phyloP scores from a whole-genome alignment of 1,140 invertebrate genomes.

The Drosophila watanabei region DNA sequence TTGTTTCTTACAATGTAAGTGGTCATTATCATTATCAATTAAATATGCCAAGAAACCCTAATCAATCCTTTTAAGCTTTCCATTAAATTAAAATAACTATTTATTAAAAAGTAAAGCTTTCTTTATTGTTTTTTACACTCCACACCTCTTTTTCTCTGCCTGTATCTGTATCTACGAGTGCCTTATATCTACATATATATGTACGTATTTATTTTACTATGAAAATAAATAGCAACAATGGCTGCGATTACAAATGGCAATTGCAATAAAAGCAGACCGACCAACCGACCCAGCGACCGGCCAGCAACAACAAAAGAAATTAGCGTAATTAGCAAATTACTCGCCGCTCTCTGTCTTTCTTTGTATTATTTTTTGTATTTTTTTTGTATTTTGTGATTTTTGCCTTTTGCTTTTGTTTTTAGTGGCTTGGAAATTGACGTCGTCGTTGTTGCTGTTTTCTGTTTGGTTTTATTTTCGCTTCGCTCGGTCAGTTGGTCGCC shows the following conservation, averaged over 20 bases:
- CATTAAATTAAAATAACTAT: not conserved
- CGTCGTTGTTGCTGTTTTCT: constrained; percentile 21
- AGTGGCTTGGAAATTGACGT: constrained; percentile 72
- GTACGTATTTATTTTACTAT: constrained; percentile 67
- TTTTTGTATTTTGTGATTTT: constrained; percentile 16
- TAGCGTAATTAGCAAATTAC: constrained; percentile 83
- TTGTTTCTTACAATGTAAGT: no score
- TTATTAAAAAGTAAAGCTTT: no score
- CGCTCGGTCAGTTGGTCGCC: constrained; percentile 71
- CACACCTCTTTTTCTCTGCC: not conserved
- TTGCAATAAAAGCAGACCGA: constrained; percentile 62
- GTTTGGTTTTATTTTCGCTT: constrained; percentile 36
- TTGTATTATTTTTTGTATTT: not conserved
- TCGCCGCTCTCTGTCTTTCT: constrained; percentile 45
- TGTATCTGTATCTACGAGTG: constrained; percentile 25
- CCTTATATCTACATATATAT: constrained; percentile 18
- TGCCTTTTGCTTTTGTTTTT: constrained; percentile 44
- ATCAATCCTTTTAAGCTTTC: not conserved
- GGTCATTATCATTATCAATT: no score
- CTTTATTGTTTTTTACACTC: no score
- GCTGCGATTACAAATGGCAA: constrained; percentile 65
- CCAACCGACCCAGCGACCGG: constrained; percentile 15
- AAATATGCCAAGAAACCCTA: not conserved
- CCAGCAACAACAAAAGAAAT: constrained; percentile 79
- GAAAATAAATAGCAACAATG: constrained; percentile 68